Base-by-base conservation (phyloP, 37 sponge, comb jelly and placozoan genomes). In the Beroe forskalii region DNA sequence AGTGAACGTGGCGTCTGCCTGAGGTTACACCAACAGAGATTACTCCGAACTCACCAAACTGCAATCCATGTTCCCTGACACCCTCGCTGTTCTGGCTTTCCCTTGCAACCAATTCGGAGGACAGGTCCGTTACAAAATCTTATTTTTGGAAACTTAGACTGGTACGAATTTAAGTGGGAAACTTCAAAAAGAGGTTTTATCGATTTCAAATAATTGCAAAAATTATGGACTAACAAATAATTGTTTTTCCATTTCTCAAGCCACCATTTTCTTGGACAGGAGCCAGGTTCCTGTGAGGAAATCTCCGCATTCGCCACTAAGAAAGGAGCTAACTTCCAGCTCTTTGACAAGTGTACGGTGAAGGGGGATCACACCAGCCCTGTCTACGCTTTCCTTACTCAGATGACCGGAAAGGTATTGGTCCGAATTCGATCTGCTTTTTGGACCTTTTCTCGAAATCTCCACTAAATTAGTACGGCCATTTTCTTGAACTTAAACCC, bases 61-160 rank as follows among this genome's bases (percentile, higher is more conserved):
- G 86, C 86, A 80, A 80, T 33, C 23, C 3, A 25, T 44, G 55
- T 80, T 80, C 55, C 44, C 86, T 6, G 86, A 80, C 17, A 80
- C 28, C 0, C 86, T 80, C 24, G 55, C 86, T 42, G 40, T 80
- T 28, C 86, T 80, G 1, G 86, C 86, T 43, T 80, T 80, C 55
- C 86, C 86, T 1, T 80, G 86, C 31, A 80, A 80, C 86, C 86
- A 80, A 44, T 80, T 44, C 35, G 86, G 86, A 44, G 86, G 86
- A 38, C 86, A 80, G 86, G 86, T 80, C 8, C n/a, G n/a, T n/a
- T n/a, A n/a, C n/a, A n/a, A n/a, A n/a, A n/a, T n/a, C n/a, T n/a
- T n/a, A n/a, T n/a, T n/a, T n/a, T n/a, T n/a, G n/a, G n/a, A n/a
- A n/a, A n/a, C n/a, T n/a, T n/a, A n/a, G n/a, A n/a, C n/a, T n/a